phyloP scores from a whole-genome alignment of 2,888 invertebrate genomes.

The Galerucella pusilla region DNA sequence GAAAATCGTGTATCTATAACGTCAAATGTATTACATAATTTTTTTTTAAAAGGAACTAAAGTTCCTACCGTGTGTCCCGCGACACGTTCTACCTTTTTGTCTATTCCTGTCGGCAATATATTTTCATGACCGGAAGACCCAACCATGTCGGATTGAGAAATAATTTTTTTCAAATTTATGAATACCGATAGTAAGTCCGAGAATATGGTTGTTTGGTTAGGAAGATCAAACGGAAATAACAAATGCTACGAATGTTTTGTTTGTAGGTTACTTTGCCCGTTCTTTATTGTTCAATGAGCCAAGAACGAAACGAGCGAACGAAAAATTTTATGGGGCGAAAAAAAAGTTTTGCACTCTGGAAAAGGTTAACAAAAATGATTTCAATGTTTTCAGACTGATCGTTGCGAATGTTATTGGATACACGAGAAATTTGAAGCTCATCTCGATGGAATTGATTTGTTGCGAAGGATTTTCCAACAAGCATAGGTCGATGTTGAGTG shows the following conservation, averaged over 20 bases:
- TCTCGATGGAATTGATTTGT: no score
- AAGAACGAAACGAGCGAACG: neutral
- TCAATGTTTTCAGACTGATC: neutral
- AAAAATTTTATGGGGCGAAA: neutral
- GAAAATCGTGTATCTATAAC: no score
- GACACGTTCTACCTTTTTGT: no score
- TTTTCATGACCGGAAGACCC: conserved; percentile 24
- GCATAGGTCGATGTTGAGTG: no score
- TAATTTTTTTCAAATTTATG: neutral
- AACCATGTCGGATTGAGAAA: conserved; percentile 6
- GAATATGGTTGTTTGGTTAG: neutral
- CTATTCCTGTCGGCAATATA: neutral
- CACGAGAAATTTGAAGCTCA: no score
- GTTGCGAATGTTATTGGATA: no score
- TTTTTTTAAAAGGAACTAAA: no score
- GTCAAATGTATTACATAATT: no score
- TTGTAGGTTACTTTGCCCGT: conserved; percentile 11
- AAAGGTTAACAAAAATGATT: neutral
- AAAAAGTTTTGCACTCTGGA: neutral
- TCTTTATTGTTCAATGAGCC: conserved; percentile 18
- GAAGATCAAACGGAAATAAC: conserved; percentile 23
- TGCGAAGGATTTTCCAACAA: no score
- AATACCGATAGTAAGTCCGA: neutral
- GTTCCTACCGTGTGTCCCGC: no score
- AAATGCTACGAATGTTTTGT: conserved; percentile 16